Evolutionary conservation across 2,797 vertebrate species (phyloP).

Genomic region (Streptopelia turtur): DNA sequence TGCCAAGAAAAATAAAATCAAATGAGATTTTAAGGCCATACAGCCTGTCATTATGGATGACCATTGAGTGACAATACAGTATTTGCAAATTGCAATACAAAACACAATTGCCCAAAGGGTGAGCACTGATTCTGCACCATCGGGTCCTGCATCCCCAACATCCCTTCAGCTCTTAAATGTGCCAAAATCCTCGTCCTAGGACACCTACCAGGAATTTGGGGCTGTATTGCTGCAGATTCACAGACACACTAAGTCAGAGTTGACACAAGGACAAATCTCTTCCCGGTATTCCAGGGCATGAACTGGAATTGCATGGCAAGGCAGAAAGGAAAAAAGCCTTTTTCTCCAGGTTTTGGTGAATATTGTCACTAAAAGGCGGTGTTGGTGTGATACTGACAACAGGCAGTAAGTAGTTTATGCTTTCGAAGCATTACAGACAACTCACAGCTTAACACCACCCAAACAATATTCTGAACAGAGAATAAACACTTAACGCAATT

Average conservation of each 20-base stretch:
- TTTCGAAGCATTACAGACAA: neutral
- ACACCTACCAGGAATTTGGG: neutral
- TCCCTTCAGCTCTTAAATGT: neutral
- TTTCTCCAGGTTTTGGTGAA: neutral
- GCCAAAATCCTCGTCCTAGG: neutral
- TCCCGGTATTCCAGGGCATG: neutral
- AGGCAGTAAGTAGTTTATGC: neutral
- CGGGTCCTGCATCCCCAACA: neutral
- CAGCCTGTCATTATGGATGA: neutral
- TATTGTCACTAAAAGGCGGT: neutral
- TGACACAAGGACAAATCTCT: neutral
- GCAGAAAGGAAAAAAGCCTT: neutral
- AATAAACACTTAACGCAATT: neutral
- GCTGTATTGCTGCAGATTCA: neutral
- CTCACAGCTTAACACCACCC: neutral
- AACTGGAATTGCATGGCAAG: neutral
- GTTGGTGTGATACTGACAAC: neutral
- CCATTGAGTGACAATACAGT: neutral
- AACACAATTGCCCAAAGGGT: neutral
- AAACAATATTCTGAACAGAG: neutral
- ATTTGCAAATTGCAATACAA: neutral
- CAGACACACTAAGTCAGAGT: neutral
- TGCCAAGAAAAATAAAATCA: neutral
- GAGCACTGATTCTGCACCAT: neutral
- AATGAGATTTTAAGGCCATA: neutral